These are phyloP conservation scores for Oreochromis grahami DNA, from an alignment of 2,797 vertebrate species.

Conservation along the genomic window DNA sequence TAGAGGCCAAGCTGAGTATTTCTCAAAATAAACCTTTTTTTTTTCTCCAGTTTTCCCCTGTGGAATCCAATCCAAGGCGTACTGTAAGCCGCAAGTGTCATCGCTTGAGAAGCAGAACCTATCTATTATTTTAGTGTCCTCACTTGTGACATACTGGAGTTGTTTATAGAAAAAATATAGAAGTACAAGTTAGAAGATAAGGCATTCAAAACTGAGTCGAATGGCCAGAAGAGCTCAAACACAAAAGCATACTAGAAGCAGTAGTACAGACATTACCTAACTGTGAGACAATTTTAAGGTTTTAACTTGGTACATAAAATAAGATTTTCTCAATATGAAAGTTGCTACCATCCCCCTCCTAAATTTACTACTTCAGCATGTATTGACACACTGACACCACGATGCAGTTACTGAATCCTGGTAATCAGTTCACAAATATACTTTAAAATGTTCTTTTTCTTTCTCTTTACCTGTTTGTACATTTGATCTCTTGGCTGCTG, in stretches of 20 bases:
- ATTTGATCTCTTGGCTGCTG: not conserved
- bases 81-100: constrained; percentile 46
- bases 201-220: not conserved
- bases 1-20: constrained; percentile 27
- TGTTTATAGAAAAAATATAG: constrained; percentile 59
- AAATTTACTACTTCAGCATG: not conserved
- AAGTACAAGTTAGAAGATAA: not conserved
- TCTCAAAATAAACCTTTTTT: constrained; percentile 56
- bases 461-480: not conserved
- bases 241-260: not conserved
- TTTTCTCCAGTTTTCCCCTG: constrained; percentile 26
- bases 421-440: not conserved
- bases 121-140: constrained; percentile 50
- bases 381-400: not conserved
- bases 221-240: not conserved
- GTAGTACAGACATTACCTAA: not conserved
- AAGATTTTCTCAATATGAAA: not conserved
- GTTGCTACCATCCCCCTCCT: not conserved
- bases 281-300: not conserved
- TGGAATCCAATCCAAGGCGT: constrained; percentile 58
- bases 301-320: not conserved
- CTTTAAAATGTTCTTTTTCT: not conserved
- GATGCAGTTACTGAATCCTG: not conserved
- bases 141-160: constrained; percentile 28
- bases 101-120: constrained; percentile 42